Evolutionary conservation across 2,113 vertebrate genomes (phyloP).

Genomic region (Nycticebus coucang): DNA sequence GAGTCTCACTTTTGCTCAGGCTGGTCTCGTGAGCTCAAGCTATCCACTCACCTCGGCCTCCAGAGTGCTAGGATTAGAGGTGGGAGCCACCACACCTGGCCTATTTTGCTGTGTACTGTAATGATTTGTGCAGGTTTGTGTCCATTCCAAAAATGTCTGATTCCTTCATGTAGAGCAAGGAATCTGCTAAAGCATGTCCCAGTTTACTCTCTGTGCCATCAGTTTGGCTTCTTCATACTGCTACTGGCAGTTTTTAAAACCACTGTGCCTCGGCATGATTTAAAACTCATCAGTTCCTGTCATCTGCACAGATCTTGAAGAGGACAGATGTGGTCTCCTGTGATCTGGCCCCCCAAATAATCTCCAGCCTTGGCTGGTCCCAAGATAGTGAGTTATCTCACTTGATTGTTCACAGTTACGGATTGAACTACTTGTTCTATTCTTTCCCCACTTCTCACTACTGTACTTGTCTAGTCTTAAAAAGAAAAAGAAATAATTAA

Average conservation of each 20-base stretch:
- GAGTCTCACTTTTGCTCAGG: too few species aligned
- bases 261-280: neutral
- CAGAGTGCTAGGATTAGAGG: too few species aligned
- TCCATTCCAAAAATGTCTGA: neutral
- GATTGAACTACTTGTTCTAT: too few species aligned
- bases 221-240: neutral
- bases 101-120: neutral
- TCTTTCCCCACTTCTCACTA: too few species aligned
- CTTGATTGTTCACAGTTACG: too few species aligned
- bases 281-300: neutral
- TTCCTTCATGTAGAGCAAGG: neutral
- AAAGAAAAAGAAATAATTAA: too few species aligned
- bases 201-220: neutral
- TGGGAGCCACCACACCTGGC: too few species aligned
- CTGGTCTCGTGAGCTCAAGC: too few species aligned
- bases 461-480: too few species aligned
- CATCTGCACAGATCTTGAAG: neutral
- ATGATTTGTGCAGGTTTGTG: conserved; percentile 10
- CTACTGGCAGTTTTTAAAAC: neutral
- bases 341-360: neutral
- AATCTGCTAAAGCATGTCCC: neutral
- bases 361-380: neutral
- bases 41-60: too few species aligned
- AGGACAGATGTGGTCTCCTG: neutral
- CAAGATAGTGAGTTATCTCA: too few species aligned